Conservation (phyloP, 2,888 invertebrate species). For the Cantharis rustica region DNA sequence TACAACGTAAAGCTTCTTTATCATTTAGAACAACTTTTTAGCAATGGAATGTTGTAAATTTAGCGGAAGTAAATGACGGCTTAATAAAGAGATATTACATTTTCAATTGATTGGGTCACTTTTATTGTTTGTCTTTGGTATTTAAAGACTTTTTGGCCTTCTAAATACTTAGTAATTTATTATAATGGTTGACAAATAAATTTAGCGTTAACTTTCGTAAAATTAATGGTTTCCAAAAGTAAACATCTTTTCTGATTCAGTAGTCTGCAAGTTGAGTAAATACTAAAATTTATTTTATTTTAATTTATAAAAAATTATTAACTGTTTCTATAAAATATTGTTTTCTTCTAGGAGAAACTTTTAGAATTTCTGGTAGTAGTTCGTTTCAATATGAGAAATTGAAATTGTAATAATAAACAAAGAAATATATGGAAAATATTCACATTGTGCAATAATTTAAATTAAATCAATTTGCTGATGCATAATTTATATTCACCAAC, state of each 20-base stretch:
- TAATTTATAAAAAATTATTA: neutral
- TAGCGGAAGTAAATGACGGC: neutral
- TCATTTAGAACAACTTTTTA: neutral
- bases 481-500: neutral
- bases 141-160: neutral
- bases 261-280: neutral
- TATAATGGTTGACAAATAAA: neutral
- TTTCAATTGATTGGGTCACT: neutral
- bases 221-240: neutral
- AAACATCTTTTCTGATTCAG: neutral
- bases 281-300: neutral
- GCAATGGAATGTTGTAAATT: neutral
- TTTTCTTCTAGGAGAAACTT: no score
- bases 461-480: neutral
- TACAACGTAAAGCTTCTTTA: neutral
- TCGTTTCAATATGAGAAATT: neutral
- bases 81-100: neutral
- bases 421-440: neutral
- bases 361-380: no score
- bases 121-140: neutral
- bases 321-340: no score
- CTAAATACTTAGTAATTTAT: neutral
- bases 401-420: neutral
- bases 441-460: neutral
- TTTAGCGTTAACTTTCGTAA: neutral